phyloP scores from a whole-genome alignment of 2,888 invertebrate species.

The Epinotia demarniana region DNA sequence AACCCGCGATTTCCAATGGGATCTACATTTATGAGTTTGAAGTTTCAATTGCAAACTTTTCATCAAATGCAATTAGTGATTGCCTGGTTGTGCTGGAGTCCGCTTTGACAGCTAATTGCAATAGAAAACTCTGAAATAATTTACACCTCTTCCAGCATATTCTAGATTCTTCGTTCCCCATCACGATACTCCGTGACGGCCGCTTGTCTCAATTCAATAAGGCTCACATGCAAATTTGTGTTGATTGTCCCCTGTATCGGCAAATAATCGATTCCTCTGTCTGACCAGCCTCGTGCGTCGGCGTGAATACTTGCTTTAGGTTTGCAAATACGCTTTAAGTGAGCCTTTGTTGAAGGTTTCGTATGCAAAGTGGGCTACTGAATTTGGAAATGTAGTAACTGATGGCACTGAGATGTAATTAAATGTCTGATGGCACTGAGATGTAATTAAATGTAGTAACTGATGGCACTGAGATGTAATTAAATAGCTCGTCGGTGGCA shows the following conservation, averaged over 20 bases:
- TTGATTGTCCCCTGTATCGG: constrained; percentile 76
- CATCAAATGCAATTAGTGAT: too few relatives aligned
- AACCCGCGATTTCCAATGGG: background rate
- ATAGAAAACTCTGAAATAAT: too few relatives aligned
- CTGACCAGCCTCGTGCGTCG: constrained; percentile 28
- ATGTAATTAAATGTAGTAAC: background rate
- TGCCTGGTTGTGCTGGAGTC: too few relatives aligned
- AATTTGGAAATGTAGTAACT: background rate
- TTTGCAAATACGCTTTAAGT: constrained; percentile 38
- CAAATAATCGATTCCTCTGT: constrained; percentile 68
- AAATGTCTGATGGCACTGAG: background rate
- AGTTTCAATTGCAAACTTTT: too few relatives aligned
- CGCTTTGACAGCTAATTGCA: too few relatives aligned
- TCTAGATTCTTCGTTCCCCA: constrained; percentile 51
- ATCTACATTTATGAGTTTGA: background rate
- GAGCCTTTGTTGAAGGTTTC: constrained; percentile 37
- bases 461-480: background rate
- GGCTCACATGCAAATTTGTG: constrained; percentile 77
- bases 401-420: background rate
- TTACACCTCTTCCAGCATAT: constrained; percentile 50
- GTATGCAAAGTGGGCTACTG: constrained; percentile 39
- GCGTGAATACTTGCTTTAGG: constrained; percentile 40
- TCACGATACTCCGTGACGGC: constrained; percentile 63
- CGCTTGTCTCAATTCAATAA: constrained; percentile 75
- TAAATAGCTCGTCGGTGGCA: background rate